Evolutionary conservation across 1,140 invertebrate genomes (phyloP), one percentile per base, ranked within the genome.

Genomic region (Drepana arcuata): DNA sequence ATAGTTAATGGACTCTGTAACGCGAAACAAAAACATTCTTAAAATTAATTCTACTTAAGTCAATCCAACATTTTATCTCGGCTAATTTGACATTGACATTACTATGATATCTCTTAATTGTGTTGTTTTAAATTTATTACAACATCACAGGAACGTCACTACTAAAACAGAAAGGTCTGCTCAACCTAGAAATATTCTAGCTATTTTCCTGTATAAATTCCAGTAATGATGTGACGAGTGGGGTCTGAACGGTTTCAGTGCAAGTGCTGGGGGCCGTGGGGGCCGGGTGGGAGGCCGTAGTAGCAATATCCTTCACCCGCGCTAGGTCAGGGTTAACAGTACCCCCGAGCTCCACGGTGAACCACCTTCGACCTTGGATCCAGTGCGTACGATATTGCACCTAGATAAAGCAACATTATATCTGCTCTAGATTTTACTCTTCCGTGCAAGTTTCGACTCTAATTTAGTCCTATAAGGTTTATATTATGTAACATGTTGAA

Each of bases 291-390:
- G 47, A 59, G 69, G 59, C 55, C 61, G 71, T 74, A 74, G 75
- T 75, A 71, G 68, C 60, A 77, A 80, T 71, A 80, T 77, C 75
- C 72, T 80, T 77, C 75, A 75, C 73, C 63, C 61, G 59, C 40
- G 41, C 69, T 78, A 74, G 77, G 77, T 81, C 77, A 81, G 73
- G 77, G 77, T 78, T 81, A 80, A 74, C 64, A 38, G 70, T 65
- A 46, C 73, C 77, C 73, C 71, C 65, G 63, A 64, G 61, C 58
- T 43, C 55, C 59, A 62, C 59, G 49, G 60, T 41, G 53, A 60
- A 55, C 62, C 62, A 51, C 54, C 55, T 69, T 60, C 72, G 73
- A 75, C 73, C 75, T 77, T 77, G 71, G 69, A 60, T 65, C 56
- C 57, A 45, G 66, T 66, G 62, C 65, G 60, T 59, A 40, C 18